phyloP scores from a whole-genome alignment of 1,140 invertebrate species.

The Marisa cornuarietis region DNA sequence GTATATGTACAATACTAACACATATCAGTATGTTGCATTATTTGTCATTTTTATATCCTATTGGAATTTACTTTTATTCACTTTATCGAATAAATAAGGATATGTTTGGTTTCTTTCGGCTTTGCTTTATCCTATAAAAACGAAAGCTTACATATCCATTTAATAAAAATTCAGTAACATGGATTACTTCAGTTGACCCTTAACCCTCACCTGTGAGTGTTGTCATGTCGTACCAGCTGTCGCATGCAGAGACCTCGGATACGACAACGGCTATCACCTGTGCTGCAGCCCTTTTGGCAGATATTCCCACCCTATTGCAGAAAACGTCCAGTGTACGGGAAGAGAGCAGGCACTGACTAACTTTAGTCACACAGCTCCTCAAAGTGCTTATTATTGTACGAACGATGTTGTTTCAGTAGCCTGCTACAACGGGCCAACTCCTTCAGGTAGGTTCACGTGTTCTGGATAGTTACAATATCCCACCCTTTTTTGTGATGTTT shows the following conservation, averaged over 20 bases:
- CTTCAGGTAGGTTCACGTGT: background rate
- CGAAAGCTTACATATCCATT: too few species aligned
- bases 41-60: too few species aligned
- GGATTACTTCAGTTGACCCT: too few species aligned
- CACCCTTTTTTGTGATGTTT: background rate
- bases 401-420: slow-evolving; percentile 41
- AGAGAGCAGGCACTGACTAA: slow-evolving; percentile 39
- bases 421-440: slow-evolving; percentile 43
- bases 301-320: slow-evolving; percentile 27
- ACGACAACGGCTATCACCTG: slow-evolving; percentile 36
- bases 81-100: too few species aligned
- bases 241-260: slow-evolving; percentile 49
- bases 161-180: too few species aligned
- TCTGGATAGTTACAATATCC: background rate
- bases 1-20: too few species aligned
- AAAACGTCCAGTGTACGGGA: slow-evolving; percentile 42
- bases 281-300: slow-evolving; percentile 48
- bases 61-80: too few species aligned
- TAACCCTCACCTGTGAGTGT: background rate
- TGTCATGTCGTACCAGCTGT: slow-evolving; percentile 34
- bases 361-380: slow-evolving; percentile 19
- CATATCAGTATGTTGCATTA: background rate
- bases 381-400: background rate
- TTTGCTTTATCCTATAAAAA: too few species aligned
- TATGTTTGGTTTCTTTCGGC: too few species aligned